phyloP scores from a whole-genome alignment of 2,113 vertebrate species.

The Protobothrops mucrosquamatus region DNA sequence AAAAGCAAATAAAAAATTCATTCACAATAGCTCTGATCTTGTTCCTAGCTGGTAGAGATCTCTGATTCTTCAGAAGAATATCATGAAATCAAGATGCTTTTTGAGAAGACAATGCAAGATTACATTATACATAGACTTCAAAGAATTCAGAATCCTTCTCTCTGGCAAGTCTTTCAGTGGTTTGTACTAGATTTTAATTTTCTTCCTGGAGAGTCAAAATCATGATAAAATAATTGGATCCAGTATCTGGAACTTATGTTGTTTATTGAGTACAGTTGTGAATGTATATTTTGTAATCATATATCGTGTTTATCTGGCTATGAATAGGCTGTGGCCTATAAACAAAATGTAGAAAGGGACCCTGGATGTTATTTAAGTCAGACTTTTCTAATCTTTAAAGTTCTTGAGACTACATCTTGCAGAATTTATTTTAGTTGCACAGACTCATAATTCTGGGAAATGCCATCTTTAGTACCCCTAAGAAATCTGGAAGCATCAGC shows the following conservation, averaged over 20 bases:
- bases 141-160: constrained; percentile 80
- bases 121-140: constrained; percentile 73
- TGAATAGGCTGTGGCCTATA: not conserved
- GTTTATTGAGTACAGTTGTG: not conserved
- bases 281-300: not conserved
- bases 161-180: constrained; percentile 84
- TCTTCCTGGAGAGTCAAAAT: not conserved
- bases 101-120: constrained; percentile 75
- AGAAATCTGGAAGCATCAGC: too few species aligned
- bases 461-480: too few species aligned
- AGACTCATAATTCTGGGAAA: too few species aligned
- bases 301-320: not conserved
- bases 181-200: constrained; percentile 59
- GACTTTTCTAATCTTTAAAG: not conserved
- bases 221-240: not conserved
- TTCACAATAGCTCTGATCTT: not conserved
- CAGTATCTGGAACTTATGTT: not conserved
- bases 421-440: too few species aligned
- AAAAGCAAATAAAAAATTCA: not conserved
- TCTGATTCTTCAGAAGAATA: constrained; percentile 59
- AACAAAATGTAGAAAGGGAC: not conserved
- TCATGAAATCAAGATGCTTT: constrained; percentile 62
- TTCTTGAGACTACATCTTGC: too few species aligned
- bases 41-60: constrained; percentile 70
- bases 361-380: not conserved